Evolutionary conservation across 2,113 vertebrate genomes (phyloP), one percentile per base, ranked within the genome.

Genomic region (Lophotis ruficrista): DNA sequence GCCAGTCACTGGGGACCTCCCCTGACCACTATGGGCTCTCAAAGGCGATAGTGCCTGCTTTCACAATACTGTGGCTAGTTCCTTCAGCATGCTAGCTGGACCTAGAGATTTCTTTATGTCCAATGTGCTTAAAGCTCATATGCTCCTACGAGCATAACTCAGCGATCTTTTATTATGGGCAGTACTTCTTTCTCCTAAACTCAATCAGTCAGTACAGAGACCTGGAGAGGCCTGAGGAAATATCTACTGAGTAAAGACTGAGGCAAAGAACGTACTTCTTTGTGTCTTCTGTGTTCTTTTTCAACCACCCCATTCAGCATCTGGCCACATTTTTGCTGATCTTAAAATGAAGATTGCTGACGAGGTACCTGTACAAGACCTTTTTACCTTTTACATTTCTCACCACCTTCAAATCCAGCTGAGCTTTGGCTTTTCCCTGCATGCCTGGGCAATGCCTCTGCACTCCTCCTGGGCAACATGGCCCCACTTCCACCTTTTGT

Each of bases 381-480:
- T 48, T 31, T 87, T 84, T 50, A 69, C 62, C 62, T 78, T 78
- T 75, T n/a, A 19, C 16, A 15, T 84, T 89, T 91, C 78, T 91
- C 85, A 76, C 7, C 23, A 76, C 10, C 19, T 87, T 79, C 72
- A 91, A 94, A 79, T 94, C 27, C 56, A 91, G 82, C 73, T 93
- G 87, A 96, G 53, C 53, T 91, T 85, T 93, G 61, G 23, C 50
- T 95, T 96, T 94, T 80, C 25, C 14, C 11, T 85, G 75, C 90
- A 61, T 83, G 90, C 50, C 92, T 88, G 90, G 85, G 66, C 88
- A 92, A 45, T 37, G 38, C 35, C 35, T 82, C 21, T 76, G 12
- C 35, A 24, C 66, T 85, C 73, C 82, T 90, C 65, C 65, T 0
- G 0, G 51, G 19, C 56, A 85, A 69, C 33, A 22, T 71, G 61